Evolutionary conservation across 2,113 vertebrate species (phyloP), one percentile per base, ranked within the genome.

Genomic region (Psilopsiagon aymara): DNA sequence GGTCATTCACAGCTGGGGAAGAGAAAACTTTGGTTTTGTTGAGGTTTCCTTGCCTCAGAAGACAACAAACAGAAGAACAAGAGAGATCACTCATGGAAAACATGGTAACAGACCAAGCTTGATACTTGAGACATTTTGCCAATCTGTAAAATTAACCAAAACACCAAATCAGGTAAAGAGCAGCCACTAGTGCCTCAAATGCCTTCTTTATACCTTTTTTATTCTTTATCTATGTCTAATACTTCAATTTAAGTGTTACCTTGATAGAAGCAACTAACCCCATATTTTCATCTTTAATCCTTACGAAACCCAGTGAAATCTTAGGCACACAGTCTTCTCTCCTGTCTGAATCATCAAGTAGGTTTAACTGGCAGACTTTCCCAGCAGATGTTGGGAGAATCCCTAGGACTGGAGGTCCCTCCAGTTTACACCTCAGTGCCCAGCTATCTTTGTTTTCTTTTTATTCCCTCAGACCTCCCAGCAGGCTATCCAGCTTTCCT

Each of bases 271-370:
- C 11, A 49, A 49, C 24, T 21, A 63, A 80, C 2, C 3, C 9
- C 7, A 7, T 20, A 74, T 86, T 80, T 47, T 3, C 3, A 17
- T 39, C 51, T 53, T 35, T 18, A 52, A 37, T 80, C 18, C 35
- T 60, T 62, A 18, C 16, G 44, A 53, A 74, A 88, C 41, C 3
- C 9, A 79, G 23, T 23, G 46, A 35, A 14, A 41, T 17, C 62
- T 71, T 66, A 66, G 43, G 4, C 10, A 27, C 0, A 0, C 2
- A 7, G 10, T 3, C 15, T 33, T 46, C 37, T 31, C 10, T 31
- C 31, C 23, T 23, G 12, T 13, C 9, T 4, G 17, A 73, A 66
- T 52, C 53, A 18, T 9, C 17, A 18, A 21, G 39, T 17, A 74
- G 16, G 6, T 8, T 17, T 43, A 46, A 3, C 25, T 39, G 62